Percentiles rank a stretch among this genome's conserved stretches.
Conservation (phyloP, 1,140 invertebrate species). For the Aporrectodea caliginosa region DNA sequence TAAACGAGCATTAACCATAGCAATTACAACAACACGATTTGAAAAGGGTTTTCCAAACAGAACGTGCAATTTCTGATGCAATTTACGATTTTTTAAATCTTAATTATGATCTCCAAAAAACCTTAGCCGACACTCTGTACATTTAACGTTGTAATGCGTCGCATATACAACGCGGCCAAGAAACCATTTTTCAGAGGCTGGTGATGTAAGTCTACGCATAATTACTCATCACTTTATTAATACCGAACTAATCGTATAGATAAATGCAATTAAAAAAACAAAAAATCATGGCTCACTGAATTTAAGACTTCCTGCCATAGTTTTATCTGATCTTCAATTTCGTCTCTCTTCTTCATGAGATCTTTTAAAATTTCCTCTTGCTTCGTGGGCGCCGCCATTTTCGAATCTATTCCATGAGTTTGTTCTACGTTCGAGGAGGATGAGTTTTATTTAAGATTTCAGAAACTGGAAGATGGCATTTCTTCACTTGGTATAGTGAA, state of each 20-base stretch:
- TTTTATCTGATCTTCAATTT: neutral
- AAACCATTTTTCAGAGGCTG: neutral
- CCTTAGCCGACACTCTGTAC: neutral
- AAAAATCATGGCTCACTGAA: neutral
- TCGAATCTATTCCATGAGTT: too few species aligned
- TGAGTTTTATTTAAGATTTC: too few species aligned
- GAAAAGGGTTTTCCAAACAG: neutral
- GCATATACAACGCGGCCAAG: neutral
- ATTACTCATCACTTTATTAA: neutral
- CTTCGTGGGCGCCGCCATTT: neutral
- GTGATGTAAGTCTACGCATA: neutral
- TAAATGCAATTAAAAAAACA: neutral
- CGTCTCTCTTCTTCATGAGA: neutral
- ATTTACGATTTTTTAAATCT: neutral
- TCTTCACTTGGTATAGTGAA: too few species aligned
- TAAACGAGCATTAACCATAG: neutral
- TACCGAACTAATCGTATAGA: neutral
- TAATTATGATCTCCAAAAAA: neutral
- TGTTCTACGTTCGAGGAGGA: too few species aligned
- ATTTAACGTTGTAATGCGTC: too few species aligned
- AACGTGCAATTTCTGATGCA: neutral
- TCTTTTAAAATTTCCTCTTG: neutral
- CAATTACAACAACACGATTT: neutral
- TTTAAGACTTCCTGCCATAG: neutral
- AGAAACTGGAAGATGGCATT: too few species aligned